These are phyloP conservation scores for Maniola jurtina DNA, from an alignment of 1,140 invertebrate species.

Conservation along the genomic window DNA sequence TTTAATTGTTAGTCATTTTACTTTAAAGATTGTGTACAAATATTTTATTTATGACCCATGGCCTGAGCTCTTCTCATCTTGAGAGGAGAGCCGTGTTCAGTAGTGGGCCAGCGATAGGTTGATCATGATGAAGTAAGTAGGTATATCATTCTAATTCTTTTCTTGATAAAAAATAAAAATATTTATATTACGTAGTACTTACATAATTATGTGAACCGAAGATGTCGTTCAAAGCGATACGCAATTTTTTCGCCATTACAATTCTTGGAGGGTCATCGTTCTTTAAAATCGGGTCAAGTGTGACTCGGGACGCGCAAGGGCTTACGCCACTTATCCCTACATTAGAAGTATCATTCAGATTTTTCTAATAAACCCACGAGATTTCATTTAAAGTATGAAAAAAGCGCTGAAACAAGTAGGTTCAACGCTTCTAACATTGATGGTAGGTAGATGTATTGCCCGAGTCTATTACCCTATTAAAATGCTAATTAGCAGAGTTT, in stretches of 20 bases:
- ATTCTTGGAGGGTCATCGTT: constrained; percentile 17
- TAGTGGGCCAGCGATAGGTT: too few relatives aligned
- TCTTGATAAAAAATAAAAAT: too few relatives aligned
- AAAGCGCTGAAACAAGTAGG: not conserved
- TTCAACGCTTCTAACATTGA: not conserved
- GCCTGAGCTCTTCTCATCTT: too few relatives aligned
- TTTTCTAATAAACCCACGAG: constrained; percentile 20
- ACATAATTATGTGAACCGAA: not conserved
- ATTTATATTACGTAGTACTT: not conserved
- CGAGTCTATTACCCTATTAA: too few relatives aligned
- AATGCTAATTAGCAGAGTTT: too few relatives aligned
- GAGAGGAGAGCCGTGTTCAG: too few relatives aligned
- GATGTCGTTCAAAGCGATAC: constrained; percentile 3
- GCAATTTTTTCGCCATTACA: constrained; percentile 24
- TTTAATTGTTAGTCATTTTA: too few relatives aligned
- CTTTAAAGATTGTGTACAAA: too few relatives aligned
- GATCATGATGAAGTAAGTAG: too few relatives aligned
- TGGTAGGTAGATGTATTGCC: too few relatives aligned
- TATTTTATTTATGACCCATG: too few relatives aligned
- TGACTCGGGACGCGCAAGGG: constrained; percentile 22
- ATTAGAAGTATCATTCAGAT: constrained; percentile 25
- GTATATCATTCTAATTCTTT: too few relatives aligned
- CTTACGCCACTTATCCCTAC: constrained; percentile 19
- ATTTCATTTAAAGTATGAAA: constrained; percentile 3
- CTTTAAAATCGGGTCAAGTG: constrained; percentile 27